A percentile compares a stretch with the other conserved stretches of the same genome.
Evolutionary conservation across 2,113 vertebrate species (phyloP).

Genomic region (Stegostoma tigrinum): DNA sequence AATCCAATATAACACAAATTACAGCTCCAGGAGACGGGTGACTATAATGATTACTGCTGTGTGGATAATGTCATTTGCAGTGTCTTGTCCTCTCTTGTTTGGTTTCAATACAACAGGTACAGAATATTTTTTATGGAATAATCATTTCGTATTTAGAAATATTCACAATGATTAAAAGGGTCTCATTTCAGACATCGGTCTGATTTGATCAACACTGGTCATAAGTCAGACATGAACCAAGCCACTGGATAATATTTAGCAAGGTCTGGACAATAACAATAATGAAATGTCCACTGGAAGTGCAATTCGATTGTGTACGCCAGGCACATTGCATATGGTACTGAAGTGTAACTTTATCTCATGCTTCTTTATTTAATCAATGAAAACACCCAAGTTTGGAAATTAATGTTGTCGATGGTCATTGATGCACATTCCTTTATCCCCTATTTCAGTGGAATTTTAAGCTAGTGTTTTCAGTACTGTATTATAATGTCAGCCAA

Average conservation of each 20-base stretch:
- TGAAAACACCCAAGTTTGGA: background rate
- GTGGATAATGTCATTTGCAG: conserved; percentile 81
- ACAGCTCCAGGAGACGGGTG: conserved; percentile 80
- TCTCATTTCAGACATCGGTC: background rate
- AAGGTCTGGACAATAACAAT: background rate
- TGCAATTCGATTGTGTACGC: background rate
- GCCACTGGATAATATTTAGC: background rate
- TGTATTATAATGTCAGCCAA: background rate
- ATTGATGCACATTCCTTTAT: background rate
- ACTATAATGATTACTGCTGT: conserved; percentile 76
- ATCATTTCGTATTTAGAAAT: background rate
- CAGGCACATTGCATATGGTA: background rate
- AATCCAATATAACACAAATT: conserved; percentile 77
- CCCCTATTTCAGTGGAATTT: background rate
- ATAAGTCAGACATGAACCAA: background rate
- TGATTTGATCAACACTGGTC: background rate
- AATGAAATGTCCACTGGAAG: background rate
- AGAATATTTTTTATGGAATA: conserved; percentile 39
- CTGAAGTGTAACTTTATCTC: background rate
- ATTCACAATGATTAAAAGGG: background rate
- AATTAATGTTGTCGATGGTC: background rate
- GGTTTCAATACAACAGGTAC: conserved; percentile 93
- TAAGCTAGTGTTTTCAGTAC: background rate
- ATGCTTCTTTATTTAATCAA: background rate
- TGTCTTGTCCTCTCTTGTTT: conserved; percentile 86